phyloP scores from a whole-genome alignment of 1,140 invertebrate genomes.

The Halictus rubicundus region DNA sequence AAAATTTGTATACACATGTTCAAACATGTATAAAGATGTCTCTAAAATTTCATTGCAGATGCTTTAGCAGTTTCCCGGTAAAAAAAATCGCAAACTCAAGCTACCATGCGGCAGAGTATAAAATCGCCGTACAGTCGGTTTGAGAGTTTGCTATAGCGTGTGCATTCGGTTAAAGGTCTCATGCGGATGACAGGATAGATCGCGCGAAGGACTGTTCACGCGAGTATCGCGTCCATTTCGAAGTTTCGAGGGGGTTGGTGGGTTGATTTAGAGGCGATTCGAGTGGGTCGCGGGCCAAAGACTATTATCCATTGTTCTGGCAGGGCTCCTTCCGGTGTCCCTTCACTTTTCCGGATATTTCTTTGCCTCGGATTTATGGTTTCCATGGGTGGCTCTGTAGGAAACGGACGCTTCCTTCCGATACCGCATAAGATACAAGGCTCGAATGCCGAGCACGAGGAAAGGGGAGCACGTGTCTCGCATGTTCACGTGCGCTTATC shows the following conservation, averaged over 20 bases:
- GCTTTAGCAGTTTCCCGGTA: too few species aligned
- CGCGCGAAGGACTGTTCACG: neutral
- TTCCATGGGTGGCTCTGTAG: neutral
- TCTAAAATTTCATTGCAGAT: too few species aligned
- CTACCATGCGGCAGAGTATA: too few species aligned
- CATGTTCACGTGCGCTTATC: slow-evolving; percentile 20
- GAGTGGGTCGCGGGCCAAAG: neutral
- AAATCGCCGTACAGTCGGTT: too few species aligned
- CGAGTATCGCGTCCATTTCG: neutral
- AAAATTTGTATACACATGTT: too few species aligned
- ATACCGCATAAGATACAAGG: slow-evolving; percentile 13
- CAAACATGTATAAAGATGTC: too few species aligned
- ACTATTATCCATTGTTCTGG: neutral
- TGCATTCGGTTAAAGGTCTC: too few species aligned
- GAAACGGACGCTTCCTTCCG: slow-evolving; percentile 20
- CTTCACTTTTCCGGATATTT: neutral
- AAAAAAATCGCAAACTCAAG: too few species aligned
- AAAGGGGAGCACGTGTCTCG: slow-evolving; percentile 22
- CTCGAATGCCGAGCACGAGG: neutral
- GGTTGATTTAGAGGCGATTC: slow-evolving; percentile 3
- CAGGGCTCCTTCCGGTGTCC: neutral
- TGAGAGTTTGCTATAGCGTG: too few species aligned
- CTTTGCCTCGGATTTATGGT: slow-evolving; percentile 22
- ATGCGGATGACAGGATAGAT: too few species aligned
- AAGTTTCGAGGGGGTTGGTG: neutral